Base-by-base conservation (phyloP, 2,797 vertebrate species). In the Thunnus albacares region DNA sequence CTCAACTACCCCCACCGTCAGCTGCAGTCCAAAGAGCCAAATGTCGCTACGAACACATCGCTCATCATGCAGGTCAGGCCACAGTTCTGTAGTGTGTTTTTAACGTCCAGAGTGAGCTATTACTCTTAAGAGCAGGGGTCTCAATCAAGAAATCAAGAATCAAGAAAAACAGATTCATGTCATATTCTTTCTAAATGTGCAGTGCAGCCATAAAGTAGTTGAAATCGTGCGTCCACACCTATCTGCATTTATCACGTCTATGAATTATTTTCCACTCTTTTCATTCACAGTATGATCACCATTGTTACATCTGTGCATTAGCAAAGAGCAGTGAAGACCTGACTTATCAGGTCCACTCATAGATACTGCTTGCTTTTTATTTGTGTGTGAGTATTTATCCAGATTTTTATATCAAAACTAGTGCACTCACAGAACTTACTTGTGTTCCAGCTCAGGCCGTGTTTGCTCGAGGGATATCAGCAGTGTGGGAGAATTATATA, bases 381-480 rank as follows among this genome's bases (percentile, higher is more conserved):
- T 56, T 69, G 12, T 45, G 5, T 63, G 26, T 35, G 4, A 58
- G 1, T 22, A 58, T 80, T n/a, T 26, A 59, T 57, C 4, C 0
- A 28, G 7, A 75, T 0, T 62, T 67, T 67, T 24, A 41, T 65
- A 49, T 15, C 2, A 45, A 51, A 66, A 62, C 9, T 38, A 51
- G 18, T 51, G 30, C 26, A 81, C 58, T 87, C 35, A 90, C 56
- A 49, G n/a, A 82, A 43, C 0, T 26, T n/a, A 18, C 84, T 80
- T 91, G 8, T 93, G 22, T 86, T 60, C 55, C 92, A 99, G 98
- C 91, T 61, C 96, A 97, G 80, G 96, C 97, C 0, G 89, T 96
- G 87, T 99, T 99, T 87, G 97, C 97, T 45, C 95, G 97, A 52
- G 98, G 98, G 77, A 97, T 99, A 33, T 94, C 97, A 26, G 95